phyloP scores from a whole-genome alignment of 2,888 invertebrate species.

The Nomada ruficornis region DNA sequence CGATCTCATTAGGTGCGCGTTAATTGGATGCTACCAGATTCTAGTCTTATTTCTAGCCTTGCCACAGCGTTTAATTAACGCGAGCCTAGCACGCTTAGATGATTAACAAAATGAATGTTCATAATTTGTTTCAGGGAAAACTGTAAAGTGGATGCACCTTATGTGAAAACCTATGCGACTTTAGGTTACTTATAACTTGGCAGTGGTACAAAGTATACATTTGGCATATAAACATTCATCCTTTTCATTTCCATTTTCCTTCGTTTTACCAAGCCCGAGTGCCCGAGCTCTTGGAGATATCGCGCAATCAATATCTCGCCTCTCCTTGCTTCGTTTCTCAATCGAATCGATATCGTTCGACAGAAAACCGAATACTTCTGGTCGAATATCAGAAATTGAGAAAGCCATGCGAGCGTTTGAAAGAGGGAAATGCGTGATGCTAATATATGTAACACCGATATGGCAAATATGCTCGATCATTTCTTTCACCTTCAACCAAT shows the following conservation, averaged over 20 bases:
- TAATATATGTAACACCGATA: not conserved
- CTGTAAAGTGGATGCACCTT: conserved; percentile 94
- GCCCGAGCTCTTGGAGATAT: conserved; percentile 56
- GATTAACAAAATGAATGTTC: conserved; percentile 42
- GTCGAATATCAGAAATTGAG: not conserved
- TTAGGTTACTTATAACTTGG: conserved; percentile 94
- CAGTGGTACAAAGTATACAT: conserved; percentile 72
- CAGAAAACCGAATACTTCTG: too few species aligned
- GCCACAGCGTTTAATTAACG: not conserved
- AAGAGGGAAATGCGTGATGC: not conserved
- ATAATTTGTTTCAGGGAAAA: conserved; percentile 89
- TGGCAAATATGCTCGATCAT: not conserved
- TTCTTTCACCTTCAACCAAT: not conserved
- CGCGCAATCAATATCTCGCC: not conserved
- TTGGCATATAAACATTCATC: conserved; percentile 74
- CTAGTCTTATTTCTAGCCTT: too few species aligned
- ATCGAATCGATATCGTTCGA: not conserved
- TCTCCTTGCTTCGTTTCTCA: not conserved
- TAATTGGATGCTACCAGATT: not conserved
- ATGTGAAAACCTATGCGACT: conserved; percentile 97
- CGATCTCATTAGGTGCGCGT: not conserved
- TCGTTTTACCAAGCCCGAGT: conserved; percentile 70
- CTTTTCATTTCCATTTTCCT: conserved; percentile 72
- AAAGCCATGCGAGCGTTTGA: not conserved
- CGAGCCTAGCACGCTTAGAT: not conserved